Evolutionary conservation across 1,140 invertebrate species (phyloP).

Genomic region (Drosophila tani): DNA sequence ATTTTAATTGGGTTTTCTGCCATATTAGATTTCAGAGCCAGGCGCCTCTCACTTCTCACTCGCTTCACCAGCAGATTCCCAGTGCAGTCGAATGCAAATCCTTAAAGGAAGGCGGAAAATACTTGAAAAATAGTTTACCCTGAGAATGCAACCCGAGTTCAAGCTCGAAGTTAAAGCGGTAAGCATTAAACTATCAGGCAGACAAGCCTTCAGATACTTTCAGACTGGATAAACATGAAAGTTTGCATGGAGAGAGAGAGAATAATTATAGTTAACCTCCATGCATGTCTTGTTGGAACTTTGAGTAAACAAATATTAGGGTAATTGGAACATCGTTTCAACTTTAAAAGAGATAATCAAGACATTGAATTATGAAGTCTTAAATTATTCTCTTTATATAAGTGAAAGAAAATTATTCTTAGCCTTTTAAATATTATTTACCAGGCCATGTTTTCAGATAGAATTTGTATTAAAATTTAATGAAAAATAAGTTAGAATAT

Average conservation of each 20-base stretch:
- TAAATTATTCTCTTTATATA: too few species aligned
- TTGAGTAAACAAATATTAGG: background rate
- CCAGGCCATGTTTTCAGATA: too few species aligned
- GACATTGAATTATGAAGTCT: too few species aligned
- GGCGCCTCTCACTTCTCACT: background rate
- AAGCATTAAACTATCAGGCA: background rate
- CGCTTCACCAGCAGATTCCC: conserved; percentile 15
- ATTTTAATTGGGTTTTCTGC: conserved; percentile 79
- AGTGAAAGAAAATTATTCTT: too few species aligned
- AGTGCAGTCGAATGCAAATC: conserved; percentile 39
- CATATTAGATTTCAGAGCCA: conserved; percentile 72
- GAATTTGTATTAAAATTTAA: too few species aligned
- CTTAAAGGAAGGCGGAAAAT: conserved; percentile 16
- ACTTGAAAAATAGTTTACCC: conserved; percentile 19
- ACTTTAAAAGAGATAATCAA: too few species aligned
- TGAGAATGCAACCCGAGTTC: background rate
- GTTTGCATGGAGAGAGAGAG: too few species aligned
- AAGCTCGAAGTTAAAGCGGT: conserved; percentile 8
- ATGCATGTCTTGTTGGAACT: too few species aligned
- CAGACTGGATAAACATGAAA: conserved; percentile 3
- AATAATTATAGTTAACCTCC: background rate
- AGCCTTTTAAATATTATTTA: too few species aligned
- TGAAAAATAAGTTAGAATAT: too few species aligned
- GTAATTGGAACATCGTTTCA: background rate
- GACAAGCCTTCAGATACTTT: conserved; percentile 9